Base-by-base conservation (phyloP, 2,888 invertebrate species). In the Campoplex capitator region DNA sequence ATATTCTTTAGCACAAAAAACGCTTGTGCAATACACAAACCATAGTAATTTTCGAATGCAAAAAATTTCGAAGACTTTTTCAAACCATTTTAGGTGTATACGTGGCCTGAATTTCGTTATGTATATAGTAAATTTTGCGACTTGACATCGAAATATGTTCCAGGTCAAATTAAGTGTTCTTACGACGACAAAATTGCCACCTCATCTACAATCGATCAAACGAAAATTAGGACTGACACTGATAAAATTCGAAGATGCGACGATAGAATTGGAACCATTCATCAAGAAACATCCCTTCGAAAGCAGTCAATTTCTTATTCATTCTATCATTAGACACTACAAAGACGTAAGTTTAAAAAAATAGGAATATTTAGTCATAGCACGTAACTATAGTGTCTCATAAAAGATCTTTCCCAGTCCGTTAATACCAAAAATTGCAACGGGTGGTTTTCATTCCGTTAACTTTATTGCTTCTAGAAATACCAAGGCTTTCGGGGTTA, bases 191-290 rank as follows among this genome's bases (percentile, higher is more conserved):
- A 98, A 98, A 94, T 95, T 99, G 84, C 96, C 97, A 0, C 94
- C 96, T 0, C 97, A 97, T 91, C 96, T 99, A 88, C 96, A 96
- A 87, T 95, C 96, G 88, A 96, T 99, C 81, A 99, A 99, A 95
- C 96, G 97, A 86, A 97, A 97, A 88, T 95, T 98, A 79, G 98
- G 98, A 1, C 95, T 99, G 67, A 98, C 98, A 67, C 95, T 99
- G 83, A 97, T 99, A 90, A 97, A 98, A 93, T 99, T 99, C 95
- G 99, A 99, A 95, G 99, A 99, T 94, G 99, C 99, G 18, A 96
- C 97, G 65, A 98, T 99, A 18, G 98, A 98, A 92, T 95, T 99
- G 89, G 97, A 98, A 94, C 97, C 98, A 1, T 99, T 98, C 94
- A 96, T 96, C 75, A 96, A 98, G 90, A 96, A 96, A 91, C 98